A percentile compares a stretch with the other conserved stretches of the same genome.
phyloP scores from a whole-genome alignment of 2,797 vertebrate species.

The Cyprinella venusta region DNA sequence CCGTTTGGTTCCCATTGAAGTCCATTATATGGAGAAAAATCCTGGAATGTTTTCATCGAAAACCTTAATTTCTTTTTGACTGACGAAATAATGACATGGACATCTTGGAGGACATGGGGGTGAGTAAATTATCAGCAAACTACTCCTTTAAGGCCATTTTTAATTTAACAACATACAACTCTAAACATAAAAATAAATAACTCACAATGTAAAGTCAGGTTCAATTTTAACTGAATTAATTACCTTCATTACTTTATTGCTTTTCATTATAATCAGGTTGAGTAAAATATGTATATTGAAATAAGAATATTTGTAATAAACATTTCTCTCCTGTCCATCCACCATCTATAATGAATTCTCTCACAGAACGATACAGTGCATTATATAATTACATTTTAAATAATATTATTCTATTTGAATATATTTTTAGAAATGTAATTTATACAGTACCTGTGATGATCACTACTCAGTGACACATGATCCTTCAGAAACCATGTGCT shows the following conservation, averaged over 20 bases:
- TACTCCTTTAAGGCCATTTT: neutral
- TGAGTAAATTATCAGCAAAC: no score
- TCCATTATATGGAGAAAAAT: no score
- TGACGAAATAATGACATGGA: no score
- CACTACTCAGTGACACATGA: neutral
- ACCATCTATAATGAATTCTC: no score
- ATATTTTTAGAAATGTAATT: neutral
- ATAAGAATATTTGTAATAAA: no score
- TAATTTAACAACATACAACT: neutral
- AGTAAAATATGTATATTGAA: neutral
- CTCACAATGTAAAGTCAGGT: neutral
- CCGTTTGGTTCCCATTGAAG: no score
- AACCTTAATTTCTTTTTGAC: no score
- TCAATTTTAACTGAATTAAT: neutral
- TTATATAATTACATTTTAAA: no score
- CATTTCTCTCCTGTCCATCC: no score
- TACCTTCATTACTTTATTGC: neutral
- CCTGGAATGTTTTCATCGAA: no score
- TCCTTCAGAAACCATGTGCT: neutral
- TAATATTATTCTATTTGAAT: neutral
- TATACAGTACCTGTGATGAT: neutral
- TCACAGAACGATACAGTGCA: no score
- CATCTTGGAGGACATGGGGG: no score
- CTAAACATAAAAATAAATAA: neutral
- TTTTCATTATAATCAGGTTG: neutral